Percentiles rank a stretch among this genome's conserved stretches.
phyloP scores from a whole-genome alignment of 2,797 vertebrate genomes.

The Sciurus vulgaris region DNA sequence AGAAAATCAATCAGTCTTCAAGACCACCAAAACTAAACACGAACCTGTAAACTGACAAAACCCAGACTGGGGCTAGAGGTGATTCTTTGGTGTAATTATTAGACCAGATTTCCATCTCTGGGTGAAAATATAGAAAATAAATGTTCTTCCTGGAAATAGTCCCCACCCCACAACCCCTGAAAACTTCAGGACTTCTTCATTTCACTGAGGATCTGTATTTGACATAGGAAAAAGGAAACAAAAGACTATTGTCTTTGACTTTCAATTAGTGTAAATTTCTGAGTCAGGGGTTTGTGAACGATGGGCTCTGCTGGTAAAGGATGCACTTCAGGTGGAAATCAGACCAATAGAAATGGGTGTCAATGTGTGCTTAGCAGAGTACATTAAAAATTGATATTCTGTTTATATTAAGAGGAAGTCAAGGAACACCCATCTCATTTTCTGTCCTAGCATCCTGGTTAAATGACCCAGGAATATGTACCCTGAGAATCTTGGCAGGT shows the following conservation, averaged over 20 bases:
- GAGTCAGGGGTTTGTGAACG: not conserved
- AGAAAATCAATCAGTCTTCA: not conserved
- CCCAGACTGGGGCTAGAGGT: not conserved
- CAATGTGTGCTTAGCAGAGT: not conserved
- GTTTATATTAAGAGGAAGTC: slow-evolving; percentile 54
- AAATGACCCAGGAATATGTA: slow-evolving; percentile 32
- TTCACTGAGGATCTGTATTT: not conserved
- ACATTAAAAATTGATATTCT: slow-evolving; percentile 50
- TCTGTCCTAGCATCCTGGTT: not conserved
- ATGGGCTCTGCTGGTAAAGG: not conserved
- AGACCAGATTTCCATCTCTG: slow-evolving; percentile 41
- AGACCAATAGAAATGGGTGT: slow-evolving; percentile 16
- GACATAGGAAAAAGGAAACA: slow-evolving; percentile 28
- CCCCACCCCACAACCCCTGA: not conserved
- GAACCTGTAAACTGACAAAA: slow-evolving; percentile 22
- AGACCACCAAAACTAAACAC: slow-evolving; percentile 21
- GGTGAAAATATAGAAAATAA: slow-evolving; percentile 48
- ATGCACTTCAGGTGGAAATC: not conserved
- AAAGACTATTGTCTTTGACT: slow-evolving; percentile 16
- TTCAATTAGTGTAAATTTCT: slow-evolving; percentile 49
- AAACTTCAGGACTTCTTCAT: slow-evolving; percentile 10
- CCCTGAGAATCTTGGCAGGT: not conserved
- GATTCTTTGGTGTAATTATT: not conserved
- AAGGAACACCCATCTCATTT: slow-evolving; percentile 23
- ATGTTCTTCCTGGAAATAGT: slow-evolving; percentile 38